Evolutionary conservation across 1,140 invertebrate species (phyloP).

Genomic region (Armadillidium nasatum): DNA sequence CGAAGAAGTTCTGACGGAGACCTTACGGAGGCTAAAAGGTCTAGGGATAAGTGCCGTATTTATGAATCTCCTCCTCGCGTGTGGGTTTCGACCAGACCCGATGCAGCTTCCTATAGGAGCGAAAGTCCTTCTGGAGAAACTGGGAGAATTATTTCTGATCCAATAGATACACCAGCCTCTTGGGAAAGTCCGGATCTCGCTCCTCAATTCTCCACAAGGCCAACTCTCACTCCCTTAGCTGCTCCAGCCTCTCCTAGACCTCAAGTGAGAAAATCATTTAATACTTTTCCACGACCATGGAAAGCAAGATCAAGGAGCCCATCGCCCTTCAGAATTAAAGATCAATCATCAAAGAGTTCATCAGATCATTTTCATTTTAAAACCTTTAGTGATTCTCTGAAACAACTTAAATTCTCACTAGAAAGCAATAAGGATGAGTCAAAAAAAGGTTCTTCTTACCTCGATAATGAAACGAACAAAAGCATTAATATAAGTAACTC

Average conservation of each 20-base stretch:
- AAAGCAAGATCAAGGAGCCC: neutral
- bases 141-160: neutral
- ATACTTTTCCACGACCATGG: neutral
- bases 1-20: neutral
- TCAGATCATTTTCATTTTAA: neutral
- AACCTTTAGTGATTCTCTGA: neutral
- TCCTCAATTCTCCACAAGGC: neutral
- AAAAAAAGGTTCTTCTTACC: too few species aligned
- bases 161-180: neutral
- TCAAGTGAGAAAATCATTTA: neutral
- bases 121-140: conserved; percentile 6
- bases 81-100: neutral
- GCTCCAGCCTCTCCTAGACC: neutral
- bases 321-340: neutral
- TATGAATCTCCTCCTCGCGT: neutral
- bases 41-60: neutral
- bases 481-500: too few species aligned
- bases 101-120: neutral
- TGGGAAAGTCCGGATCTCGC: neutral
- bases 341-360: neutral
- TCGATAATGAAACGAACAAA: too few species aligned
- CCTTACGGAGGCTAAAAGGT: neutral
- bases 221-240: neutral
- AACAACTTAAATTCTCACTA: neutral
- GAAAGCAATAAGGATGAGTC: neutral